Evolutionary conservation across 2,888 invertebrate species (phyloP).

Genomic region (Himalopsyche anomala): DNA sequence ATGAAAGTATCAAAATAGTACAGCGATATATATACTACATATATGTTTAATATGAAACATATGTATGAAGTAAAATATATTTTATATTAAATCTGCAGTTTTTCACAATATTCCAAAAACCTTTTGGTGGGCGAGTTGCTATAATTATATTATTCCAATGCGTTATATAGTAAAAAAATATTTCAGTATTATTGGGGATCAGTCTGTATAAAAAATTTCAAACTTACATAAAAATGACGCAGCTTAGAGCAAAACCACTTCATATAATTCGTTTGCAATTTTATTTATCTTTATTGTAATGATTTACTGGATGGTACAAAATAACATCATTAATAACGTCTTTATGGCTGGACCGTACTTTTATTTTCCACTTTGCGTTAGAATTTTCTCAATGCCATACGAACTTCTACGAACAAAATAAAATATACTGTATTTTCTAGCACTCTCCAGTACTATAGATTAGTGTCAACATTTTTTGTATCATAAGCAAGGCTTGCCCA

Average conservation of each 20-base stretch:
- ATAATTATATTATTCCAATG: too few relatives aligned
- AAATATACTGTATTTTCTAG: conserved; percentile 10
- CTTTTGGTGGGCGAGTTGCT: too few relatives aligned
- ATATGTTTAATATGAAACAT: too few relatives aligned
- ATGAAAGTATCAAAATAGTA: too few relatives aligned
- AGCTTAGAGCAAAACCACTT: conserved; percentile 34
- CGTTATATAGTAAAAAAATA: too few relatives aligned
- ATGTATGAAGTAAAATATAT: too few relatives aligned
- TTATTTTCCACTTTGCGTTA: conserved; percentile 19
- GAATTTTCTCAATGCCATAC: not conserved
- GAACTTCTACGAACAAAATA: conserved; percentile 2
- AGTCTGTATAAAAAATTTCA: conserved; percentile 23
- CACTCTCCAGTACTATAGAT: not conserved
- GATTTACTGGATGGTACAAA: conserved; percentile 27
- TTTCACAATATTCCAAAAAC: too few relatives aligned
- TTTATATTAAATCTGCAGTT: too few relatives aligned
- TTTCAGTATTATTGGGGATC: not conserved
- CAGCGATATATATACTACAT: too few relatives aligned
- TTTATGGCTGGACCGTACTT: conserved; percentile 24
- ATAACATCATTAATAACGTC: conserved; percentile 37
- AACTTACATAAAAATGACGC: not conserved
- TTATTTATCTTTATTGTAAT: conserved; percentile 42
- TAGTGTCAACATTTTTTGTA: too few relatives aligned
- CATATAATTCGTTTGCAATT: conserved; percentile 28
- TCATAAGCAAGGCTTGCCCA: too few relatives aligned